Base-by-base conservation (phyloP, 2,797 vertebrate species). In the Lemur catta region DNA sequence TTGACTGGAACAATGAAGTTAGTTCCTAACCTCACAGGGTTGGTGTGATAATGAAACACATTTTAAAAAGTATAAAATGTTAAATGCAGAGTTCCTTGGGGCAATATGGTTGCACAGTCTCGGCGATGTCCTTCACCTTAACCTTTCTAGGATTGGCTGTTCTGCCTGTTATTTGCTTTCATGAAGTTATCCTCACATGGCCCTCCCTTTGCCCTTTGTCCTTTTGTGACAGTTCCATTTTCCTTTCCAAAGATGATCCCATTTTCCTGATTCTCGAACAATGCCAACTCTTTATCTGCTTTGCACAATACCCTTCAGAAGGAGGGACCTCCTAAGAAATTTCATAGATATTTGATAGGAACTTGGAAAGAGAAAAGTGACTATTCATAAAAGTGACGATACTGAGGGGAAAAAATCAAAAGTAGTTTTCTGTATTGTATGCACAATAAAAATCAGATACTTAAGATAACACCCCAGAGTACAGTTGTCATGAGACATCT, bases 391-490 rank as follows among this genome's bases (percentile, higher is more conserved):
- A n/a, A n/a, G n/a, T n/a, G 92, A 93, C 93, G 61, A 92, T 38
- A 78, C 28, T 18, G 33, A 72, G 20, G 50, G 63, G 28, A 57
- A 57, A 59, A 90, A 90, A 81, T 46, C 43, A 81, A 67, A 95
- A 46, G n/a, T 76, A 41, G 57, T 91, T 76, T 93, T 94, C 87
- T 92, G 50, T 75, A 57, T 95, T 94, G 84, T 63, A 72, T 67
- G 69, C 28, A 71, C 38, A 95, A 26, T 72, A 72, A 86, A 93
- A 84, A 91, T 65, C 28, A 67, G 78, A 81, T 43, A 63, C 75
- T 96, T 92, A 91, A 97, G 93, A 81, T 86, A 95, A 90, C 48
- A 52, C 28, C 78, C 46, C 80, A 59, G 72, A 74, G 82, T 86
- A 82, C 59, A 74, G 65, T 89, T 94, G 95, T 96, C 71, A 22